Conservation (phyloP, 2,888 invertebrate genomes). For the Cephus pygmeus region DNA sequence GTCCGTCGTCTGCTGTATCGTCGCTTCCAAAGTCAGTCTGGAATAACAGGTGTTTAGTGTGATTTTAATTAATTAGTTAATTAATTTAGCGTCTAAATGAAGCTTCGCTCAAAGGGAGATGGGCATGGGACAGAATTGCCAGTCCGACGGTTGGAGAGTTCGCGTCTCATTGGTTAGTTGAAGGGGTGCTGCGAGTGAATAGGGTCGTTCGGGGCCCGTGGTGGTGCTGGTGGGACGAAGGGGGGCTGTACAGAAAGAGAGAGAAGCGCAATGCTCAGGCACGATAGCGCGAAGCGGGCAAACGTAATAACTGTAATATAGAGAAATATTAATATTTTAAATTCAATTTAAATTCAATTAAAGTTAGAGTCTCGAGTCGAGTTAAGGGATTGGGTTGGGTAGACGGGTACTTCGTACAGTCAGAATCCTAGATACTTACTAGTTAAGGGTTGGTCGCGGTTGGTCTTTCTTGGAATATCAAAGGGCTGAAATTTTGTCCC, state of each 20-base stretch:
- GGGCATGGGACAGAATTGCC: no score
- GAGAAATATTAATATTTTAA: conserved; percentile 57
- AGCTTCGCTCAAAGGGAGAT: conserved; percentile 24
- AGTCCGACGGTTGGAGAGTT: conserved; percentile 5
- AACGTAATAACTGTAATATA: conserved; percentile 36
- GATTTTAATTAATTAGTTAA: conserved; percentile 44
- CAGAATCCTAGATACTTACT: no score
- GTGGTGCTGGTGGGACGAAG: not conserved
- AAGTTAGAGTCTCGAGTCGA: conserved; percentile 42
- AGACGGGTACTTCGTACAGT: not conserved
- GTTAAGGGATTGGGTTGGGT: not conserved
- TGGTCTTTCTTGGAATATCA: not conserved
- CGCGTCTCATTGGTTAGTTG: not conserved
- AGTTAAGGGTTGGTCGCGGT: no score
- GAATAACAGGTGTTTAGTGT: conserved; percentile 6
- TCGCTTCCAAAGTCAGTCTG: not conserved
- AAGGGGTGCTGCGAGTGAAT: conserved; percentile 7
- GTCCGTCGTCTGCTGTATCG: not conserved
- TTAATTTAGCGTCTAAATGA: conserved; percentile 35
- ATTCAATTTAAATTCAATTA: conserved; percentile 62
- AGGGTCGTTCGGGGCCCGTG: conserved; percentile 2
- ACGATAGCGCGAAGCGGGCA: conserved; percentile 27
- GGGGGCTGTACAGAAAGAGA: conserved; percentile 10
- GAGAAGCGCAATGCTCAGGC: conserved; percentile 24
- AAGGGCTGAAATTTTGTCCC: conserved; percentile 4